Base-by-base conservation (phyloP, 2,797 vertebrate species). In the Dendrocincla fuliginosa region DNA sequence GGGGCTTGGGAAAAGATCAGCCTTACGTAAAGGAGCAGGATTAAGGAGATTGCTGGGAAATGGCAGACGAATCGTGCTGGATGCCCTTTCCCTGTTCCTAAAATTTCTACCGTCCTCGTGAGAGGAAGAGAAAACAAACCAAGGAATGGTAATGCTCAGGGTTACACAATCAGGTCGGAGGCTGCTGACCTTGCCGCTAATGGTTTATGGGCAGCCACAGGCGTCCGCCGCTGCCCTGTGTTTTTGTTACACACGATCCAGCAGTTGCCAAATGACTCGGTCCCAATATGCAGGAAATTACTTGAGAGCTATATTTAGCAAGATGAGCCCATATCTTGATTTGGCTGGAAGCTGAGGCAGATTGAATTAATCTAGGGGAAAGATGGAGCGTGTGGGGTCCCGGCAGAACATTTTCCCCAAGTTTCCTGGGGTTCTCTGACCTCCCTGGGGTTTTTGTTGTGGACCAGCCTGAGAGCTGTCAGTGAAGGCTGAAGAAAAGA, bases 101-200 rank as follows among this genome's bases (percentile, higher is more conserved):
- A 93, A 87, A 76, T 93, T 89, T 97, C 88, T 94, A 77, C 83
- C 57, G 0, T 95, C 84, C 95, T 97, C 96, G 65, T 80, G 95
- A 96, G 95, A 95, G 95, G 90, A 87, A 97, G 94, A 80, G 89
- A 95, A 97, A 97, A 97, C 95, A 97, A 97, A 95, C 77, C 1
- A 0, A 89, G 90, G 79, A 53, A 83, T 90, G 93, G 92, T 94
- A 96, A 90, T 96, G 90, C 93, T 86, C 0, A 1, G 84, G 96
- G 96, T 97, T 97, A 96, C 92, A 85, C 89, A 97, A 97, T 93
- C 97, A 95, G 85, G 96, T 96, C 92, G 65, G 78, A 77, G 95
- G 95, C 93, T 96, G 95, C 93, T 95, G 96, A 97, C 96, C 96
- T 94, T 50, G 61, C 89, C 11, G 35, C 90, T 96, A 91, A 97